A percentile compares a stretch with the other conserved stretches of the same genome.
These are phyloP conservation scores for Noctua pronuba DNA, from an alignment of 2,888 invertebrate species.

Conservation along the genomic window DNA sequence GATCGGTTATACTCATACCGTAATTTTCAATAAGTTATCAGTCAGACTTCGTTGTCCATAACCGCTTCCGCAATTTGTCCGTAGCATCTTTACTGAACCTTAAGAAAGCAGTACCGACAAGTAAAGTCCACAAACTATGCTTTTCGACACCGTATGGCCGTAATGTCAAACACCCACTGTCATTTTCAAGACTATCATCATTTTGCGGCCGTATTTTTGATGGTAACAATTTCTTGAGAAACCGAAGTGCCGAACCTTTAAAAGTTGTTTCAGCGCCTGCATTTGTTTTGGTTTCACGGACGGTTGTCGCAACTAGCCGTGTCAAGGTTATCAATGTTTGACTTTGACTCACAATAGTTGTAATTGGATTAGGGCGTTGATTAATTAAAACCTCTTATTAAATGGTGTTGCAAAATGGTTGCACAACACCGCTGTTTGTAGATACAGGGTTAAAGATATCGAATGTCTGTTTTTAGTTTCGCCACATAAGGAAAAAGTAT, in stretches of 20 bases:
- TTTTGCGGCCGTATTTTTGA: not conserved
- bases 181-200: not conserved
- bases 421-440: conserved; percentile 7
- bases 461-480: conserved; percentile 8
- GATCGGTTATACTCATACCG: not conserved
- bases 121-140: not conserved
- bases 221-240: not conserved
- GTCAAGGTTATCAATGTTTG: conserved; percentile 50
- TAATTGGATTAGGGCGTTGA: conserved; percentile 49
- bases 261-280: conserved; percentile 10
- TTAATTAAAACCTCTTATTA: conserved; percentile 48
- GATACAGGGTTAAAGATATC: conserved; percentile 12
- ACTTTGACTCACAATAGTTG: conserved; percentile 51
- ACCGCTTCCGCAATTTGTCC: not conserved
- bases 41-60: not conserved
- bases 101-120: not conserved
- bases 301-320: conserved; percentile 39
- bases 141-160: not conserved
- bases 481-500: not conserved
- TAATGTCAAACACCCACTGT: not conserved
- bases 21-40: not conserved
- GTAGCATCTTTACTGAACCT: not conserved
- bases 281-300: conserved; percentile 32
- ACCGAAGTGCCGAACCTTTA: not conserved
- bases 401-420: conserved; percentile 45